Evolutionary conservation across 2,888 invertebrate genomes (phyloP).

Genomic region (Andrena fulva): DNA sequence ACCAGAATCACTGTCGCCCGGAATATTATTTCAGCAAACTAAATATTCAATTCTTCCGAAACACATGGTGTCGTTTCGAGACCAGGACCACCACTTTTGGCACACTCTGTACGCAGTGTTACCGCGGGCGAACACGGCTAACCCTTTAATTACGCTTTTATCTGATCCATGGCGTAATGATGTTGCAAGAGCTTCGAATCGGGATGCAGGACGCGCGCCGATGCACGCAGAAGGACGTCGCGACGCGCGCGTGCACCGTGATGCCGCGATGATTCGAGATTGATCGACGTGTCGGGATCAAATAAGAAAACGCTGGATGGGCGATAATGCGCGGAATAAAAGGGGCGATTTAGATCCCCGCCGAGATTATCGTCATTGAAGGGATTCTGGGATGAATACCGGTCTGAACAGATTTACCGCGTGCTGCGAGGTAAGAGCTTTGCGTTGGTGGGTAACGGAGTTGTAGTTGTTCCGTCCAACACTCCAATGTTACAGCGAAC

Average conservation of each 20-base stretch:
- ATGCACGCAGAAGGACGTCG: neutral
- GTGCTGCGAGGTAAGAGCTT: conserved; percentile 11
- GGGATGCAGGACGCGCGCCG: conserved; percentile 53
- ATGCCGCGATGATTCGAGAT: conserved; percentile 30
- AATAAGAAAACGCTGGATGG: conserved; percentile 52
- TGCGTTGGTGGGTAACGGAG: conserved; percentile 13
- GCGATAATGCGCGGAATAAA: conserved; percentile 38
- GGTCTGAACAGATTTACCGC: conserved; percentile 29
- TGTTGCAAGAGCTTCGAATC: conserved; percentile 75
- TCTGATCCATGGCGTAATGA: conserved; percentile 79
- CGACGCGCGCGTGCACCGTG: conserved; percentile 13
- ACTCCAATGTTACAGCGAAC: neutral
- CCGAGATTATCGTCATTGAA: conserved; percentile 42
- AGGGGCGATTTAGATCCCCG: conserved; percentile 46
- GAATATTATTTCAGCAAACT: too few species aligned
- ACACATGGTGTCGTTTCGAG: neutral
- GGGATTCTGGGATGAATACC: conserved; percentile 30
- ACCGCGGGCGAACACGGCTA: conserved; percentile 64
- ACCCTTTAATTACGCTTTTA: conserved; percentile 81
- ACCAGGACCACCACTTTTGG: neutral
- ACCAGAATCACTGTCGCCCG: too few species aligned
- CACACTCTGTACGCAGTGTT: neutral
- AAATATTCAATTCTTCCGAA: too few species aligned
- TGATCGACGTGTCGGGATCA: conserved; percentile 55
- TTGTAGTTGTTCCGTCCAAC: neutral